phyloP scores from a whole-genome alignment of 2,888 invertebrate genomes.

The Linnaemya vulpina region DNA sequence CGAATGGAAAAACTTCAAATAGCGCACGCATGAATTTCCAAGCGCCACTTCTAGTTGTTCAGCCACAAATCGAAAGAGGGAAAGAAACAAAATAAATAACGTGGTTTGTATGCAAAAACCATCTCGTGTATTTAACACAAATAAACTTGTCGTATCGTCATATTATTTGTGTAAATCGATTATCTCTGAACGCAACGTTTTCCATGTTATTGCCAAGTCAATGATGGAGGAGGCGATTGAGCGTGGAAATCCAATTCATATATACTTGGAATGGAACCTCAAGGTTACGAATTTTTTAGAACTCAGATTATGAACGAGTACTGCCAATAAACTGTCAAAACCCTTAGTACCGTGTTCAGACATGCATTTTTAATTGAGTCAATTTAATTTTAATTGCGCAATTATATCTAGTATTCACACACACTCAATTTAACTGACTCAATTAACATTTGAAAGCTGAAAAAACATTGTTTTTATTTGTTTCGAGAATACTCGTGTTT shows the following conservation, averaged over 20 bases:
- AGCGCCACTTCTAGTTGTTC: constrained; percentile 59
- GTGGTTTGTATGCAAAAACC: constrained; percentile 45
- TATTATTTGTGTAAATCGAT: constrained; percentile 61
- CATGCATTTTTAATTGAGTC: no score
- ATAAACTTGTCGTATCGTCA: constrained; percentile 50
- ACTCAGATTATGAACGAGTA: no score
- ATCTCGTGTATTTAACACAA: constrained; percentile 51
- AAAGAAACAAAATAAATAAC: neutral
- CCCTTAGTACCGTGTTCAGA: no score
- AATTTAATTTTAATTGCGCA: no score
- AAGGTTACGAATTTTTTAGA: no score
- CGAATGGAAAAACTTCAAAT: constrained; percentile 64
- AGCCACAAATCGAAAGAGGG: neutral
- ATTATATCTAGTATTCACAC: no score
- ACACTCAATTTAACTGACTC: no score
- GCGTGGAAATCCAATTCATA: neutral
- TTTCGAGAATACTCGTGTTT: no score
- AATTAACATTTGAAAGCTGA: no score
- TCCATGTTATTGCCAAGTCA: neutral
- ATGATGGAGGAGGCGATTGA: neutral
- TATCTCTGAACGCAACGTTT: constrained; percentile 10
- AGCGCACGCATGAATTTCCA: constrained; percentile 59
- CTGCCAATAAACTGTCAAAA: no score
- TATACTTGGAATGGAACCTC: no score
- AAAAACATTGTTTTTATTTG: no score